A percentile compares a stretch with the other conserved stretches of the same genome.
Conservation (phyloP, 1,140 invertebrate species). For the Andricus grossulariae region DNA sequence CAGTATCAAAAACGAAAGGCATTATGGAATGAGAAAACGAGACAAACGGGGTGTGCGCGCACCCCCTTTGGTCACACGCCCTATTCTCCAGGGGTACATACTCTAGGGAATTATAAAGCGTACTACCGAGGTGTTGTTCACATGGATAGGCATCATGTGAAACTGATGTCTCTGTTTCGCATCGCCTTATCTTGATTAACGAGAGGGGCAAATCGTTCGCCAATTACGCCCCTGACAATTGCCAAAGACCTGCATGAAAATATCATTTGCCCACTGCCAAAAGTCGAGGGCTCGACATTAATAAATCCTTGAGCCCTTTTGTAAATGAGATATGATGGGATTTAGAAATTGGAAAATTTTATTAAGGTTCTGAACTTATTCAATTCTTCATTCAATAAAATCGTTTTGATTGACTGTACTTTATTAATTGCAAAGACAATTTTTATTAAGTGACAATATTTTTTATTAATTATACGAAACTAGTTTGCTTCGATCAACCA, state of each 20-base stretch:
- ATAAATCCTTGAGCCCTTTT: conserved; percentile 8
- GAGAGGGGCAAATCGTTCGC: conserved; percentile 32
- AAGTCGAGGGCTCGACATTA: conserved; percentile 19
- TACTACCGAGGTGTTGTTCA: conserved; percentile 60
- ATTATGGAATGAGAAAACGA: conserved; percentile 21
- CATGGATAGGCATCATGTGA: conserved; percentile 52
- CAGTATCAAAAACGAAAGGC: conserved; percentile 25
- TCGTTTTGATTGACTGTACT: too few species aligned
- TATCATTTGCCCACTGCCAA: conserved; percentile 12
- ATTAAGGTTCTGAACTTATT: neutral
- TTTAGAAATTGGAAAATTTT: neutral
- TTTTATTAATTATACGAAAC: too few species aligned
- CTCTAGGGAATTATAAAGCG: conserved; percentile 60
- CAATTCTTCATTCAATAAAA: too few species aligned
- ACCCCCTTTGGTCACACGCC: conserved; percentile 47
- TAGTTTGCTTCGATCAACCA: too few species aligned
- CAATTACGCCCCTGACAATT: conserved; percentile 28
- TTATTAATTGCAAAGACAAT: too few species aligned
- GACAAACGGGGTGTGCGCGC: conserved; percentile 31
- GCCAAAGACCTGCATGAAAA: neutral
- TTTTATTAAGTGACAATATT: too few species aligned
- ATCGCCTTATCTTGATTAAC: conserved; percentile 46
- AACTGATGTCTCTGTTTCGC: conserved; percentile 51
- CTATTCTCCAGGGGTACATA: conserved; percentile 49
- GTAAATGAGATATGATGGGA: conserved; percentile 11